These are phyloP conservation scores for Acleris sparsana DNA, from an alignment of 2,888 invertebrate genomes.

Conservation along the genomic window DNA sequence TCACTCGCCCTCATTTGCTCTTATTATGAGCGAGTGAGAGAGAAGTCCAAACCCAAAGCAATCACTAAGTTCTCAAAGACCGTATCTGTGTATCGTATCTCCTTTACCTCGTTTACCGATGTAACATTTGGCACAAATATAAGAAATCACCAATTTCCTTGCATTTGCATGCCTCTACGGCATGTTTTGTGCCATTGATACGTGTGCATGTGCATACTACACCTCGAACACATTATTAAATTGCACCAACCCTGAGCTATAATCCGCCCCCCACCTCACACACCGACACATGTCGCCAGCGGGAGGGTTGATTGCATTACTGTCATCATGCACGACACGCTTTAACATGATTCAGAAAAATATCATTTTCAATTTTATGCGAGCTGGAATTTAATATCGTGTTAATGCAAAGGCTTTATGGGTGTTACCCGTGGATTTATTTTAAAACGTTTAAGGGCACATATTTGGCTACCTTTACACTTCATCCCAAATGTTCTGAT, in stretches of 20 bases:
- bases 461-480: neutral
- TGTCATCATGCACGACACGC: slow-evolving; percentile 17
- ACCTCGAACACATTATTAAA: slow-evolving; percentile 51
- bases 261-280: slow-evolving; percentile 19
- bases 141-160: no score
- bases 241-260: slow-evolving; percentile 43
- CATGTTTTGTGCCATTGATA: slow-evolving; percentile 1
- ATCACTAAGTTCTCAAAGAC: no score
- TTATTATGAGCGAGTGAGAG: no score
- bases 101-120: no score
- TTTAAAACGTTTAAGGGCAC: no score
- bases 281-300: slow-evolving; percentile 3
- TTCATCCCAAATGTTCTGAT: no score
- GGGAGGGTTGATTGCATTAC: slow-evolving; percentile 30
- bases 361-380: slow-evolving; percentile 8
- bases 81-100: no score
- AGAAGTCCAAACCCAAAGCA: no score
- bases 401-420: neutral
- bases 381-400: neutral
- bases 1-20: no score
- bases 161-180: no score
- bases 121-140: no score
- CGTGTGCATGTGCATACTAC: slow-evolving; percentile 12
- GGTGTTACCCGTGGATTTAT: neutral
- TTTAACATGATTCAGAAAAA: slow-evolving; percentile 19